Evolutionary conservation across 2,797 vertebrate genomes (phyloP).

Genomic region (Staurois parvus): DNA sequence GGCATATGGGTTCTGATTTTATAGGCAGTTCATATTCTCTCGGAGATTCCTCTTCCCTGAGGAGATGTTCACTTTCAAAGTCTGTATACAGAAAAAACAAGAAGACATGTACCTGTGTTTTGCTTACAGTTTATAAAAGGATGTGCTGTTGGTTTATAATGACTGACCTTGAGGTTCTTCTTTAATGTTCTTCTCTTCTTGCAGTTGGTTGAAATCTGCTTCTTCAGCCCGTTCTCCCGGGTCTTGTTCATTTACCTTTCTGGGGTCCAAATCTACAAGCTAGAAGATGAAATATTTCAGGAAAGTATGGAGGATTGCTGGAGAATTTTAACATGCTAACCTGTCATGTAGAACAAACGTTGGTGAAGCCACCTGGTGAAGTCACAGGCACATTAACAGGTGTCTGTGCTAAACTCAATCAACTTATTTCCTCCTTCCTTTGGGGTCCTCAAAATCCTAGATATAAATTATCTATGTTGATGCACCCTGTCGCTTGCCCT

Average conservation of each 20-base stretch:
- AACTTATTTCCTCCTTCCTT: no score
- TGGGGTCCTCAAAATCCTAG: no score
- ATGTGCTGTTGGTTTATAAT: not conserved
- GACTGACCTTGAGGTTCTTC: not conserved
- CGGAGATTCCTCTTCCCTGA: not conserved
- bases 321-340: not conserved
- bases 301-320: not conserved
- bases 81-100: constrained; percentile 1
- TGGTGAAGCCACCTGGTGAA: not conserved
- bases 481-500: no score
- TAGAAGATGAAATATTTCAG: not conserved
- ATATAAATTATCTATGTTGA: no score
- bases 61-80: not conserved
- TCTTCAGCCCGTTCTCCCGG: not conserved
- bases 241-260: not conserved
- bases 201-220: not conserved
- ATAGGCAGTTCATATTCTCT: not conserved
- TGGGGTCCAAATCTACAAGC: not conserved
- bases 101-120: not conserved
- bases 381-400: not conserved
- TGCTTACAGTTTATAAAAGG: not conserved
- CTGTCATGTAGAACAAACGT: not conserved
- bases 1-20: not conserved
- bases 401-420: no score
- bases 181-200: no score